phyloP scores from a whole-genome alignment of 2,113 vertebrate genomes.

The Megaceryle torquata region DNA sequence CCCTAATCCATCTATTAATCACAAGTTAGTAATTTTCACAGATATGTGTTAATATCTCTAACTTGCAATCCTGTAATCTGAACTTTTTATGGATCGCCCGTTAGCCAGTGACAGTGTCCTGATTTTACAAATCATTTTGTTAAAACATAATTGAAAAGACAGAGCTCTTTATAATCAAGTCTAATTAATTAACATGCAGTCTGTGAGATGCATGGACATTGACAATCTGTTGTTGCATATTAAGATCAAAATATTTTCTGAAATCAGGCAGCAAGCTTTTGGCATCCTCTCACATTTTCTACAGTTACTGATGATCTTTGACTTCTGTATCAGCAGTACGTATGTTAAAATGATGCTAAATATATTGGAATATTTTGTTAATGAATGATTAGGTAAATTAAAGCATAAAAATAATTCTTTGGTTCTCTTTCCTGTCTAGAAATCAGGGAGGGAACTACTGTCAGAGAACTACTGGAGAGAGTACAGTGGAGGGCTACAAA shows the following conservation, averaged over 20 bases:
- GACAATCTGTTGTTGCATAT: conserved; percentile 51
- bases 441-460: background rate
- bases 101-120: background rate
- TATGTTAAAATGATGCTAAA: background rate
- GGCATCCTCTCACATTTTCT: conserved; percentile 22
- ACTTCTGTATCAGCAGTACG: background rate
- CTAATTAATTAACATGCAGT: conserved; percentile 52
- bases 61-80: background rate
- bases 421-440: background rate
- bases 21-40: background rate
- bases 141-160: conserved; percentile 42
- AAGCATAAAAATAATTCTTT: background rate
- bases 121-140: conserved; percentile 25
- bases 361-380: background rate
- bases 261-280: conserved; percentile 28
- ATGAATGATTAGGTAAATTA: background rate
- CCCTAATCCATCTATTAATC: background rate
- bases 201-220: background rate
- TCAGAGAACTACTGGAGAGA: background rate
- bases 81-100: background rate
- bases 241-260: conserved; percentile 53
- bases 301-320: conserved; percentile 1
- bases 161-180: conserved; percentile 37
- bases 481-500: background rate
- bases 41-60: background rate